Percentiles rank a stretch among this genome's conserved stretches.
Conservation (phyloP, 2,113 vertebrate species). For the Dermatemys mawii region DNA sequence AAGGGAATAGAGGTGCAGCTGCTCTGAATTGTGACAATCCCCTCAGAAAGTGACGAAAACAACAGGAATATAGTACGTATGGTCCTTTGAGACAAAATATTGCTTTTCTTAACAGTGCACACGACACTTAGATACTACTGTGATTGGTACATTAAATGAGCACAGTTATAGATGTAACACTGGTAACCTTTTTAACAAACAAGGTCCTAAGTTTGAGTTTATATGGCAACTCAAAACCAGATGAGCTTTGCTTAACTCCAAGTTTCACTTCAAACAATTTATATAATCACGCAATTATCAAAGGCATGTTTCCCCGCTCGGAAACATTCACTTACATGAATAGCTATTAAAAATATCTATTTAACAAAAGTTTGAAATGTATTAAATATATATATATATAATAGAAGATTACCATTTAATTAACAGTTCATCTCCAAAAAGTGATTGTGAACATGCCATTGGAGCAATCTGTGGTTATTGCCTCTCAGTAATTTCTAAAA, state of each 20-base stretch:
- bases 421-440: conserved; percentile 61
- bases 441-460: conserved; percentile 55
- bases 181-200: conserved; percentile 5
- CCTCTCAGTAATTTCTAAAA: conserved; percentile 59
- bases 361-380: conserved; percentile 54
- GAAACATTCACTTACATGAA: conserved; percentile 55
- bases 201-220: not conserved
- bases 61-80: not conserved
- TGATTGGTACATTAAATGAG: not conserved
- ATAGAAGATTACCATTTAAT: conserved; percentile 47
- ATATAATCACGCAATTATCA: conserved; percentile 17
- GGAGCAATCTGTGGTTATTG: conserved; percentile 44
- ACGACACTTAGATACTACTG: not conserved
- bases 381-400: conserved; percentile 54
- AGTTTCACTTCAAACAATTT: conserved; percentile 44
- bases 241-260: conserved; percentile 19
- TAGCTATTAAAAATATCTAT: conserved; percentile 54
- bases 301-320: conserved; percentile 28
- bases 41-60: not conserved
- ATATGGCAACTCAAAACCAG: conserved; percentile 9
- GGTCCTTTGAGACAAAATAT: not conserved
- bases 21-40: not conserved
- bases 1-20: not conserved
- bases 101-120: not conserved
- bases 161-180: not conserved